phyloP scores from a whole-genome alignment of 2,797 vertebrate genomes.

The Tapirus indicus region DNA sequence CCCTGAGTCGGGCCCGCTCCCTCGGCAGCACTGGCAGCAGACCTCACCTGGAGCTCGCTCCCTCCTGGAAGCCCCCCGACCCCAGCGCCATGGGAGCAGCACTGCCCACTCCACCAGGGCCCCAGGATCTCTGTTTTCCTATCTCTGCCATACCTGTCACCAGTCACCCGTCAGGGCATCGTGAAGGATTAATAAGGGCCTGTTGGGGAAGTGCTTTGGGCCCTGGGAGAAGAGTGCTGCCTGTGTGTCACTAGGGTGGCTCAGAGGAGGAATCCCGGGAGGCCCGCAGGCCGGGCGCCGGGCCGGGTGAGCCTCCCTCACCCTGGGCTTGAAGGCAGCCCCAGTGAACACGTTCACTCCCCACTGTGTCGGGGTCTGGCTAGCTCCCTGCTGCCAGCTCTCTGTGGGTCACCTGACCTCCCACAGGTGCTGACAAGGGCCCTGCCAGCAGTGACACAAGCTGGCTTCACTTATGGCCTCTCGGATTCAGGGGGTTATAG shows the following conservation, averaged over 20 bases:
- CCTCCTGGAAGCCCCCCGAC: background rate
- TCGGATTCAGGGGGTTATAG: background rate
- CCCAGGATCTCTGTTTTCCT: constrained; percentile 50
- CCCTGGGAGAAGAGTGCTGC: constrained; percentile 65
- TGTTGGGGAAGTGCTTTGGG: constrained; percentile 33
- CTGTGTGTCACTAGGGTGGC: background rate
- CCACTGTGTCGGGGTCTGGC: background rate
- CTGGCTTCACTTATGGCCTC: background rate
- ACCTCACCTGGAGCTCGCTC: background rate
- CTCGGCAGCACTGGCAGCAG: background rate
- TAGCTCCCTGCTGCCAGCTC: background rate
- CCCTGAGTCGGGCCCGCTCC: background rate
- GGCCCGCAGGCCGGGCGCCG: background rate
- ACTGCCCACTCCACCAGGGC: background rate
- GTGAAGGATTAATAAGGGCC: constrained; percentile 63
- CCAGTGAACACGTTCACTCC: background rate
- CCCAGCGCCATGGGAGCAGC: background rate
- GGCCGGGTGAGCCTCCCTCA: constrained; percentile 7
- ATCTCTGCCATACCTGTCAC: background rate
- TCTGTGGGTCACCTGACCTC: background rate
- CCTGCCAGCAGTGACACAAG: background rate
- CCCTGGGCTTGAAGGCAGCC: background rate
- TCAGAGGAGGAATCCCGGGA: background rate
- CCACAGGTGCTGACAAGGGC: background rate
- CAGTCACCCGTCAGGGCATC: background rate